Conservation (phyloP, 2,797 vertebrate genomes). For the Nyctibius grandis region DNA sequence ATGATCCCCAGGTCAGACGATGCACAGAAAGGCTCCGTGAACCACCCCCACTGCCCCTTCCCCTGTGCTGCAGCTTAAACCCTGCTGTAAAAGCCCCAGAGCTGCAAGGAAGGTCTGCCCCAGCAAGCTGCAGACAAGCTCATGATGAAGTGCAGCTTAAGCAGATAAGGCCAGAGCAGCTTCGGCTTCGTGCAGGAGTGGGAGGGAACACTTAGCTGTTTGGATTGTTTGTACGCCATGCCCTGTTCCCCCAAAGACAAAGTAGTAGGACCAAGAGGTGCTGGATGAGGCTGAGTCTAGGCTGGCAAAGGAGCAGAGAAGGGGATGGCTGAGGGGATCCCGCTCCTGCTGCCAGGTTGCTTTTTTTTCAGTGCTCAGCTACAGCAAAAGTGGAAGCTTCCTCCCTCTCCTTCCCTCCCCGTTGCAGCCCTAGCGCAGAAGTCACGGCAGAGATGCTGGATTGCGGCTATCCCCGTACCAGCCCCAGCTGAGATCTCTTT, state of each 20-base stretch:
- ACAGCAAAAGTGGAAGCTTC: neutral
- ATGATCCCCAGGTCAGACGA: neutral
- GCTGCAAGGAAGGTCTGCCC: neutral
- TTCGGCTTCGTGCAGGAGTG: neutral
- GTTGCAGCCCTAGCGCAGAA: neutral
- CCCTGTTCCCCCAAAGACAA: neutral
- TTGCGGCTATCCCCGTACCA: neutral
- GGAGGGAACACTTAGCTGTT: neutral
- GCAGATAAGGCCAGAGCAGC: neutral
- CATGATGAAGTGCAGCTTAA: neutral
- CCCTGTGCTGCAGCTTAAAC: neutral
- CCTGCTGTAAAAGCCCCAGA: neutral
- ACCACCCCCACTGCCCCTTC: neutral
- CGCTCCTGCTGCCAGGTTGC: neutral
- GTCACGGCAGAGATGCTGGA: neutral
- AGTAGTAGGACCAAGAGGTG: neutral
- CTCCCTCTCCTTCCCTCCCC: neutral
- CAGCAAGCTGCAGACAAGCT: neutral
- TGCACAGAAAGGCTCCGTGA: neutral
- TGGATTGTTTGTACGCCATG: neutral
- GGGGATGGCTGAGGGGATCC: neutral
- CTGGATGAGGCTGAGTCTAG: neutral
- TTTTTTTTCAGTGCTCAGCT: neutral
- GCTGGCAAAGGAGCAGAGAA: neutral
- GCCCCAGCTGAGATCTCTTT: neutral